These are phyloP conservation scores for Agapostemon virescens DNA, from an alignment of 2,888 invertebrate species.

Conservation along the genomic window DNA sequence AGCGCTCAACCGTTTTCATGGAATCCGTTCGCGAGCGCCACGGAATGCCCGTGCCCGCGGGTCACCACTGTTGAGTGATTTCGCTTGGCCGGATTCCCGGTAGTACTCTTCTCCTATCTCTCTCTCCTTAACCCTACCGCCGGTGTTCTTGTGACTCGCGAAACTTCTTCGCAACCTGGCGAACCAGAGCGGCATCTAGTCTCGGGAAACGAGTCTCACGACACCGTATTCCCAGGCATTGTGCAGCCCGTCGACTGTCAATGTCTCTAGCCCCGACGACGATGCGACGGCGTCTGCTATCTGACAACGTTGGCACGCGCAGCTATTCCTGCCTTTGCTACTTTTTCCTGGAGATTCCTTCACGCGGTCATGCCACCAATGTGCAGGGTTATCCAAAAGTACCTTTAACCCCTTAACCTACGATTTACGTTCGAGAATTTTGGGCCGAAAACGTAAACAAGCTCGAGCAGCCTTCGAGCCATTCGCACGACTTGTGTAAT, in stretches of 20 bases:
- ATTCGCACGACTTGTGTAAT: no score
- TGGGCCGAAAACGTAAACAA: no score
- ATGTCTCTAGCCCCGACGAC: slow-evolving; percentile 29
- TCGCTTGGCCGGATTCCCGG: slow-evolving; percentile 42
- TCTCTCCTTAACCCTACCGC: neutral
- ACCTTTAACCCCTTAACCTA: no score
- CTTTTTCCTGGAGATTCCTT: slow-evolving; percentile 37
- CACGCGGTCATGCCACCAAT: slow-evolving; percentile 10
- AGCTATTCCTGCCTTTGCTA: neutral
- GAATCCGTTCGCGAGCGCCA: slow-evolving; percentile 40
- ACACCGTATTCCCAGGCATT: slow-evolving; percentile 22
- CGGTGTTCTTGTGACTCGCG: neutral
- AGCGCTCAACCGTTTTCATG: slow-evolving; percentile 40
- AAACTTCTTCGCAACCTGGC: neutral
- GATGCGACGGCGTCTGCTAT: slow-evolving; percentile 24
- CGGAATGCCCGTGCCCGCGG: slow-evolving; percentile 49
- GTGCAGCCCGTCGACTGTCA: slow-evolving; percentile 47
- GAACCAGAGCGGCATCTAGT: neutral
- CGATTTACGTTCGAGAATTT: no score
- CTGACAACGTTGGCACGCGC: slow-evolving; percentile 12
- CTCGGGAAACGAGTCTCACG: slow-evolving; percentile 11
- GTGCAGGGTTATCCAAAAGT: no score
- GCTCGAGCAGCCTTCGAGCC: no score
- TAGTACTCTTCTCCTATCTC: slow-evolving; percentile 6
- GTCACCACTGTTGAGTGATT: slow-evolving; percentile 57